Base-by-base conservation (phyloP, 2,797 vertebrate genomes). In the Eupleurogrammus muticus region DNA sequence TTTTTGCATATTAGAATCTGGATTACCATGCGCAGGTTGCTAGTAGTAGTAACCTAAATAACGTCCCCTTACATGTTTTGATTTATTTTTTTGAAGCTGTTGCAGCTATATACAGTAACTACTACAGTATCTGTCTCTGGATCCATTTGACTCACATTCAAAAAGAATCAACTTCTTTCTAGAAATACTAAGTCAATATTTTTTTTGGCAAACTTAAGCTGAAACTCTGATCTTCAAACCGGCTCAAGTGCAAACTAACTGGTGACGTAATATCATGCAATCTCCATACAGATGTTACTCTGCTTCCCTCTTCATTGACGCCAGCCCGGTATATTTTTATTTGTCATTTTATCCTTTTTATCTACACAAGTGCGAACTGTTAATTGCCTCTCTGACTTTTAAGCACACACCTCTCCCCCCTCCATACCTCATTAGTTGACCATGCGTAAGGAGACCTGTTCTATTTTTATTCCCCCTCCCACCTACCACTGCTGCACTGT, bases 401-500 rank as follows among this genome's bases (percentile, higher is more conserved):
- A 28, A 28, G 58, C 58, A 78, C 57, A 34, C 55, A 66, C 63
- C 20, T 53, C 66, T 70, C 70, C 62, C 66, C 62, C 42, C 40
- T 61, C 59, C 47, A 59, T 58, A 19, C 74, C 74, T 88, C 85
- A 82, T 89, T 86, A 89, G 77, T 80, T 75, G 40, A 88, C 85
- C 90, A 87, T 89, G 90, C 87, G 59, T 88, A 86, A 89, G 84
- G 86, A 85, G 86, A 85, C 83, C 80, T 84, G 88, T 78, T 83
- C 90, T 92, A 91, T 93, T 91, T 92, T 90, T 92, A 91, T 48
- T 70, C 66, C 63, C 79, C 78, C 68, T 79, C 85, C 68, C 55
- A 12, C 59, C 64, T 76, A 67, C 66, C 63, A 51, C 70, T 76
- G 66, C 59, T 81, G 74, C 72, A 49, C 53, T 57, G 55, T 59